Evolutionary conservation across 1,140 invertebrate species (phyloP).

Genomic region (Phymorhynchus buccinoides): DNA sequence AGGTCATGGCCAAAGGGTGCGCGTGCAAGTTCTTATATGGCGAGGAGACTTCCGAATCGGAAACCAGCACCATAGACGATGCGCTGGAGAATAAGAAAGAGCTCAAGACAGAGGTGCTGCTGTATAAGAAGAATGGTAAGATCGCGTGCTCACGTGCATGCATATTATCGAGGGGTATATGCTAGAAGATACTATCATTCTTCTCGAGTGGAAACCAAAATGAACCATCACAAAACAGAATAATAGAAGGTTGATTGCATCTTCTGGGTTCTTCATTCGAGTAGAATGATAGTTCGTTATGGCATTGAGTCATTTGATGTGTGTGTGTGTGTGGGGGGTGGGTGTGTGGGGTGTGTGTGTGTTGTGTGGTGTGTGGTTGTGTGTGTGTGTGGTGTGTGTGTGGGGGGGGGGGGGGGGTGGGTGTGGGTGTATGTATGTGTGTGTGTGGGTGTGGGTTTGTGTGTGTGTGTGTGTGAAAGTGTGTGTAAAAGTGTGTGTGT

Average conservation of each 20-base stretch:
- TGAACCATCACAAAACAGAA: too few species aligned
- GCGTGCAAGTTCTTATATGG: slow-evolving; percentile 97
- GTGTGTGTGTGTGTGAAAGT: slow-evolving; percentile 21
- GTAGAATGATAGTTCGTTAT: too few species aligned
- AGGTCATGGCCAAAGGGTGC: slow-evolving; percentile 90
- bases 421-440: slow-evolving; percentile 10
- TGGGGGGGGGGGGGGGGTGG: too few species aligned
- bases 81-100: slow-evolving; percentile 91
- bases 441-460: slow-evolving; percentile 25
- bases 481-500: not conserved
- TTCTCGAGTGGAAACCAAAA: too few species aligned
- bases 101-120: slow-evolving; percentile 92
- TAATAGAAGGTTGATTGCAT: too few species aligned
- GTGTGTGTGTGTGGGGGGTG: too few species aligned
- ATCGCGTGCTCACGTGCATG: slow-evolving; percentile 11
- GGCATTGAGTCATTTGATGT: too few species aligned
- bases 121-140: slow-evolving; percentile 96
- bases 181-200: too few species aligned
- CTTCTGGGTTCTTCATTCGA: too few species aligned
- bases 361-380: not conserved
- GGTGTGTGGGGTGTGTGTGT: not conserved
- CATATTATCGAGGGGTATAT: too few species aligned
- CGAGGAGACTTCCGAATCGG: slow-evolving; percentile 89
- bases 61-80: slow-evolving; percentile 90
- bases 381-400: slow-evolving; percentile 23